phyloP scores from a whole-genome alignment of 2,888 invertebrate species.

The Phengaris arion region DNA sequence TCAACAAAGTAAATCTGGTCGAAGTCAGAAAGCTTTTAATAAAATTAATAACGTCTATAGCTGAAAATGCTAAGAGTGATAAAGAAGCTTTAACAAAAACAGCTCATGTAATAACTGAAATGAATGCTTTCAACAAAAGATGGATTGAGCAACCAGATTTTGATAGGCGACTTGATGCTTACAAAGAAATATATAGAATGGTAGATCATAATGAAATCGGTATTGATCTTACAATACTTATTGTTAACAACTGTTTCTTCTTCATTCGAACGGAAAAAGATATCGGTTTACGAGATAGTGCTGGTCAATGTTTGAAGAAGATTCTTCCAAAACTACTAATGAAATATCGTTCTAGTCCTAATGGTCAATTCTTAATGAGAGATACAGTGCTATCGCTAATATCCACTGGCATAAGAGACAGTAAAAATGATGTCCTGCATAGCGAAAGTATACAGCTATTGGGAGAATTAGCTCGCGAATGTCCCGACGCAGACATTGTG shows the following conservation, averaged over 20 bases:
- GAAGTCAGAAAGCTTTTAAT: conserved; percentile 85
- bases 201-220: conserved; percentile 75
- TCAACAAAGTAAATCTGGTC: conserved; percentile 82
- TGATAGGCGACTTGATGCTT: conserved; percentile 87
- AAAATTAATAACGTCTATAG: conserved; percentile 80
- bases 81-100: conserved; percentile 72
- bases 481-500: conserved; percentile 84
- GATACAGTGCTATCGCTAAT: conserved; percentile 87
- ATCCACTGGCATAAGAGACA: conserved; percentile 84
- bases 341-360: conserved; percentile 73
- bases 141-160: conserved; percentile 98
- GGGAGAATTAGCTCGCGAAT: conserved; percentile 86
- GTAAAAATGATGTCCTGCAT: conserved; percentile 84
- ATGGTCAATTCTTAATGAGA: conserved; percentile 84
- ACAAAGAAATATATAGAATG: conserved; percentile 82
- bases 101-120: conserved; percentile 79
- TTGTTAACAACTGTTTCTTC: conserved; percentile 91
- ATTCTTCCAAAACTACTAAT: conserved; percentile 83
- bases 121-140: conserved; percentile 92
- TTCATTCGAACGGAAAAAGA: conserved; percentile 89
- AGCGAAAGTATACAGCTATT: conserved; percentile 90
- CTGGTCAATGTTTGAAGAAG: conserved; percentile 85
- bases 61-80: conserved; percentile 61
- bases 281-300: conserved; percentile 88
- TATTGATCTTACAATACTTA: conserved; percentile 83